These are phyloP conservation scores for Odocoileus hemionus DNA, from an alignment of 2,113 vertebrate genomes.

Conservation along the genomic window DNA sequence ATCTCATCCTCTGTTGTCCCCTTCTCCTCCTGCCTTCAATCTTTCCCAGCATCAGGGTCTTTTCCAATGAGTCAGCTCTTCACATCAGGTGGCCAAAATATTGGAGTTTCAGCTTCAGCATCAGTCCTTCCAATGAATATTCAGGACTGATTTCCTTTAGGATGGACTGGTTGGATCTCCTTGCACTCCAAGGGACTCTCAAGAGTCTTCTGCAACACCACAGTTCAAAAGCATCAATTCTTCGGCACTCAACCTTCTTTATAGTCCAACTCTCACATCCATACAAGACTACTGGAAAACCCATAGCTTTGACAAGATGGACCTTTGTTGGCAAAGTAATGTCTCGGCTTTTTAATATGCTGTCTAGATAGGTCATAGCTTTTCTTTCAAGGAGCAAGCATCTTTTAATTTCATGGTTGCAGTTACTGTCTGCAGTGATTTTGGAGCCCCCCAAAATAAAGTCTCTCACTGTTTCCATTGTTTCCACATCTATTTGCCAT, in stretches of 20 bases:
- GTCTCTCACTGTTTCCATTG: neutral
- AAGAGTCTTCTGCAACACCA: neutral
- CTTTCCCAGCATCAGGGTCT: neutral
- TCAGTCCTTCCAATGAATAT: neutral
- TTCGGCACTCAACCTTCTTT: neutral
- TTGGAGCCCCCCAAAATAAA: neutral
- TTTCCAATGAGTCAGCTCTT: neutral
- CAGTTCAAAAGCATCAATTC: neutral
- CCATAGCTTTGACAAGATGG: neutral
- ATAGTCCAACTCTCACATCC: neutral
- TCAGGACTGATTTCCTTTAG: neutral
- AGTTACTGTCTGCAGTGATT: neutral
- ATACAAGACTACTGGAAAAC: neutral
- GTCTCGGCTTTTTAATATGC: neutral
- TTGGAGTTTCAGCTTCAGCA: neutral
- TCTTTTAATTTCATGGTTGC: neutral
- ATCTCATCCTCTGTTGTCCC: neutral
- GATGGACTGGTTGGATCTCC: neutral
- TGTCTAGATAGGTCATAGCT: neutral
- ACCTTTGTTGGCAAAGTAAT: neutral
- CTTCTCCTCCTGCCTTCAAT: neutral
- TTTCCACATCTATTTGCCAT: neutral
- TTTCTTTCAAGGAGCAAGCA: neutral
- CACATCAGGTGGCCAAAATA: neutral
- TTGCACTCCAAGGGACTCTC: neutral